phyloP scores from a whole-genome alignment of 1,140 invertebrate species.

The Theocolax elegans region DNA sequence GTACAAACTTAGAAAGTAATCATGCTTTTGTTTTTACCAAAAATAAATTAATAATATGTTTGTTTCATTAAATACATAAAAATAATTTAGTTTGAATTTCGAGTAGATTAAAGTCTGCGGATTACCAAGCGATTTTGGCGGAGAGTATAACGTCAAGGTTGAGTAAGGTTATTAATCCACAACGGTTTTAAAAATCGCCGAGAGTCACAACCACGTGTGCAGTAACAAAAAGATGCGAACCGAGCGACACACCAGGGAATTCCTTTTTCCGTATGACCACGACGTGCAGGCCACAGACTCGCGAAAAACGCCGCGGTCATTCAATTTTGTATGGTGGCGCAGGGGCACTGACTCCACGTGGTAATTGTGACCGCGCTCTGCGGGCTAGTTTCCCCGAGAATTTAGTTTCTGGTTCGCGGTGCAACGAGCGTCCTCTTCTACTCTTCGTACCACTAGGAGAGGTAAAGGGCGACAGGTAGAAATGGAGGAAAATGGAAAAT shows the following conservation, averaged over 20 bases:
- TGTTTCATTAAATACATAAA: too few species aligned
- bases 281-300: slow-evolving; percentile 43
- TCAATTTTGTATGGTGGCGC: slow-evolving; percentile 49
- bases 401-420: slow-evolving; percentile 59
- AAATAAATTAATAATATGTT: too few species aligned
- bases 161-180: too few species aligned
- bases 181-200: too few species aligned
- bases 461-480: slow-evolving; percentile 19
- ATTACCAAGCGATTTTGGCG: too few species aligned
- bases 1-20: too few species aligned
- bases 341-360: slow-evolving; percentile 40
- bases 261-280: neutral
- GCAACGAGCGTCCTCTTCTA: slow-evolving; percentile 29
- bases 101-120: too few species aligned
- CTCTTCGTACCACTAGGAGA: slow-evolving; percentile 10
- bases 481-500: slow-evolving; percentile 31
- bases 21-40: too few species aligned
- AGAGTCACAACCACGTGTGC: too few species aligned
- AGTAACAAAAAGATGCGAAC: too few species aligned
- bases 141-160: too few species aligned
- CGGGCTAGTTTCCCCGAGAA: slow-evolving; percentile 56
- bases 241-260: slow-evolving; percentile 1
- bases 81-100: too few species aligned
- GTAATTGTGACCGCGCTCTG: slow-evolving; percentile 62
- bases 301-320: slow-evolving; percentile 52